Percentiles rank a stretch among this genome's conserved stretches.
Conservation (phyloP, 2,113 vertebrate species). For the Epinephelus moara region DNA sequence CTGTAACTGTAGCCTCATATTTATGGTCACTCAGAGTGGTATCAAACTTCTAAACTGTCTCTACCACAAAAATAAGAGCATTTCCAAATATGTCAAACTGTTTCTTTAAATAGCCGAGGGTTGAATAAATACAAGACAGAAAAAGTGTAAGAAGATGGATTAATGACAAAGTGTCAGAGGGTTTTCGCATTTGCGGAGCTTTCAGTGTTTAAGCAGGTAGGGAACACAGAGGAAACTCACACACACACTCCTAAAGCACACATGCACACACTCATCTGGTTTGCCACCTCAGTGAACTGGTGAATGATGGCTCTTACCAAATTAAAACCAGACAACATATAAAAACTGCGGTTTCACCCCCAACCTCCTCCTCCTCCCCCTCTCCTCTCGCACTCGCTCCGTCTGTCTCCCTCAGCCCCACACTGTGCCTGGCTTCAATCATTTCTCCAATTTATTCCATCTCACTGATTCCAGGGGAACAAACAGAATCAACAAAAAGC, state of each 20-base stretch:
- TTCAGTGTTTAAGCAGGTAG: conserved; percentile 41
- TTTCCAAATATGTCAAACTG: too few species aligned
- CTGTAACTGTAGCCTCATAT: not conserved
- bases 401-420: conserved; percentile 66
- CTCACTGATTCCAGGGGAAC: conserved; percentile 56
- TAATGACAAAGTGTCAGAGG: conserved; percentile 21
- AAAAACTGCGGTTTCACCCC: conserved; percentile 80
- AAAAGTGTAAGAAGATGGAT: not conserved
- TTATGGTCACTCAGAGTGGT: not conserved
- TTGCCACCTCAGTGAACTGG: conserved; percentile 79
- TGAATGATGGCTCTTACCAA: conserved; percentile 81
- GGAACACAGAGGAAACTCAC: conserved; percentile 17
- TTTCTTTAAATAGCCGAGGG: not conserved
- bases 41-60: not conserved
- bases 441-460: conserved; percentile 68
- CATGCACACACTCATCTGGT: conserved; percentile 68
- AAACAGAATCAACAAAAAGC: conserved; percentile 61
- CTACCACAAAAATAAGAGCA: not conserved
- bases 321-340: conserved; percentile 83
- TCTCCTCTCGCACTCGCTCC: conserved; percentile 13
- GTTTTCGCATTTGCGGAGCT: conserved; percentile 27
- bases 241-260: conserved; percentile 31
- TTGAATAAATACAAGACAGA: conserved; percentile 1
- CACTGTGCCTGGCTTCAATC: conserved; percentile 76
- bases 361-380: conserved; percentile 24